A percentile compares a stretch with the other conserved stretches of the same genome.
Evolutionary conservation across 1,140 invertebrate genomes (phyloP).

Genomic region (Dufourea novaeangliae): DNA sequence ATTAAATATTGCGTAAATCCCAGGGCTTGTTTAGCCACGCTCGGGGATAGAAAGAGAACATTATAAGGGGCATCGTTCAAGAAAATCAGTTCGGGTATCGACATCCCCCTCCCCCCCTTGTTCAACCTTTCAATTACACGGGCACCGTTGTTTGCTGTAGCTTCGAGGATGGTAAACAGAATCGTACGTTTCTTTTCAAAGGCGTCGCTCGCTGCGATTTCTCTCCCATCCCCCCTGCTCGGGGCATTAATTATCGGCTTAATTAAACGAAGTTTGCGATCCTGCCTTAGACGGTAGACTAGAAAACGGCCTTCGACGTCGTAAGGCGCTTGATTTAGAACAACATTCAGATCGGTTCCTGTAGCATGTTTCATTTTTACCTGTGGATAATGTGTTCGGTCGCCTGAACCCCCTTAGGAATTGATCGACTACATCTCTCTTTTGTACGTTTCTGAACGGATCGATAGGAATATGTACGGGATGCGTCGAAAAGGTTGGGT

Average conservation of each 20-base stretch:
- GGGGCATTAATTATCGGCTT: constrained; percentile 41
- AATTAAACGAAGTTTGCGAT: constrained; percentile 47
- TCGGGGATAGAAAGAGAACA: background rate
- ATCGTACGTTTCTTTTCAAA: constrained; percentile 45
- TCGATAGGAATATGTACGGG: no score
- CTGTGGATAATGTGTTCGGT: no score
- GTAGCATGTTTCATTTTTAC: background rate
- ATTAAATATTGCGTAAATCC: constrained; percentile 50
- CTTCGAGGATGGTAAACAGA: constrained; percentile 42
- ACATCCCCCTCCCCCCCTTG: constrained; percentile 18
- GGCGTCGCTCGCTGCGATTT: constrained; percentile 11
- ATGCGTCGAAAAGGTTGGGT: no score
- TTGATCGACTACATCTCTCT: no score
- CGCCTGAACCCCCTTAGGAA: no score
- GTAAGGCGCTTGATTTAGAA: constrained; percentile 6
- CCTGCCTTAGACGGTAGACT: constrained; percentile 9
- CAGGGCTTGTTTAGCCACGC: constrained; percentile 37
- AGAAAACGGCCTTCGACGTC: background rate
- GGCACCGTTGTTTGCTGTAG: constrained; percentile 36
- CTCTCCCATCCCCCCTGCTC: no score
- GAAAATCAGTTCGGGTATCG: constrained; percentile 47
- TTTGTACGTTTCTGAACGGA: no score
- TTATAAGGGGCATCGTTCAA: constrained; percentile 26
- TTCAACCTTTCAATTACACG: constrained; percentile 49
- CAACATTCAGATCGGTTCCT: constrained; percentile 6